Evolutionary conservation across 2,797 vertebrate species (phyloP).

Genomic region (Epinephelus awoara): DNA sequence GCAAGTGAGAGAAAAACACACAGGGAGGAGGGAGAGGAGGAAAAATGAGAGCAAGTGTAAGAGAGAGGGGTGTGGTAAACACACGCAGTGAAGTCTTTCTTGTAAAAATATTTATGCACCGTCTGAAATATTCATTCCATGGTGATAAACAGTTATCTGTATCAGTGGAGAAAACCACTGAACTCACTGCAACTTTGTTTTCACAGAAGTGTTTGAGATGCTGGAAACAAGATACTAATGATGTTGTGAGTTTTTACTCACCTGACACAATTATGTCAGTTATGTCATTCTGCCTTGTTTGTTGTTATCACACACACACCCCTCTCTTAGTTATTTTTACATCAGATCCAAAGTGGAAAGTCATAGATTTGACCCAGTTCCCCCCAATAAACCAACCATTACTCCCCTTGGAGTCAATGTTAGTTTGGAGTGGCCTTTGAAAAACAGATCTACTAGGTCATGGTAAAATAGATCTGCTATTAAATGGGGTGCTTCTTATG

Average conservation of each 20-base stretch:
- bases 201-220: conserved; percentile 9
- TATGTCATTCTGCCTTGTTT: conserved; percentile 36
- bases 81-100: conserved; percentile 8
- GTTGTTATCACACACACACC: neutral
- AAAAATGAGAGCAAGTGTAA: conserved; percentile 15
- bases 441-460: neutral
- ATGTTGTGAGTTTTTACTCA: conserved; percentile 25
- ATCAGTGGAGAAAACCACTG: conserved; percentile 22
- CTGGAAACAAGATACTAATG: conserved; percentile 30
- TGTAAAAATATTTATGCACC: conserved; percentile 33
- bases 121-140: conserved; percentile 37
- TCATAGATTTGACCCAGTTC: conserved; percentile 18
- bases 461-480: conserved; percentile 2
- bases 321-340: conserved; percentile 20
- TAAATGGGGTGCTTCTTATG: neutral
- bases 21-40: conserved; percentile 1
- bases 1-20: conserved; percentile 24
- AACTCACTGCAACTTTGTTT: conserved; percentile 18
- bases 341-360: neutral
- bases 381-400: neutral
- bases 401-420: neutral
- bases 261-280: conserved; percentile 48
- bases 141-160: conserved; percentile 26
- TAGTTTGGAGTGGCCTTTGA: conserved; percentile 1
- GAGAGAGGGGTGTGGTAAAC: conserved; percentile 19